Conservation (phyloP, 2,797 vertebrate species). For the Melanotaenia maccullochi region DNA sequence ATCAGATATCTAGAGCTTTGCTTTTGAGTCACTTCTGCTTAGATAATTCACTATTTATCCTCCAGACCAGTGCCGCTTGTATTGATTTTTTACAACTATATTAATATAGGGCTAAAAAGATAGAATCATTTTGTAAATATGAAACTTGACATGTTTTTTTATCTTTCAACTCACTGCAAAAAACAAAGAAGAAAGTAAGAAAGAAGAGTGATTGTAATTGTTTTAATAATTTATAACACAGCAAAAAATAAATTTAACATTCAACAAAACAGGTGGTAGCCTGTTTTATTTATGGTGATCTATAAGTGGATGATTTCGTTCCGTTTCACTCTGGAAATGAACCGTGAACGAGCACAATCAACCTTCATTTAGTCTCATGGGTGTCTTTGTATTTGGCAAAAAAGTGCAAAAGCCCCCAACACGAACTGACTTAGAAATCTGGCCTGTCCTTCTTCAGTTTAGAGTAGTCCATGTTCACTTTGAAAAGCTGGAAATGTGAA, state of each 20-base stretch:
- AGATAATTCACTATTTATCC: not conserved
- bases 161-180: not conserved
- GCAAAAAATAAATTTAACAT: constrained; percentile 41
- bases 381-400: constrained; percentile 37
- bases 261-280: constrained; percentile 63
- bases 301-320: constrained; percentile 33
- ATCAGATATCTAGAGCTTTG: too few relatives aligned
- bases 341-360: constrained; percentile 20
- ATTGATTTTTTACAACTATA: not conserved
- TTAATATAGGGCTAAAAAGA: not conserved
- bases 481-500: constrained; percentile 82
- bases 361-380: constrained; percentile 23
- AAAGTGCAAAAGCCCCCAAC: constrained; percentile 55
- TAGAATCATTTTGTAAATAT: not conserved
- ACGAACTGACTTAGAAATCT: constrained; percentile 85
- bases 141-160: not conserved
- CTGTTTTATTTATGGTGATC: constrained; percentile 60
- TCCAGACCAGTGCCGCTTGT: not conserved
- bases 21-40: not conserved
- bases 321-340: constrained; percentile 32
- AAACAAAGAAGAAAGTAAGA: not conserved
- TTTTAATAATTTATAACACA: constrained; percentile 73
- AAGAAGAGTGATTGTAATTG: constrained; percentile 18
- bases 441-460: constrained; percentile 95
- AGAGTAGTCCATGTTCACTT: constrained; percentile 90